Percentiles rank a stretch among this genome's conserved stretches.
Evolutionary conservation across 2,888 invertebrate species (phyloP).

Genomic region (Hermodice carunculata): DNA sequence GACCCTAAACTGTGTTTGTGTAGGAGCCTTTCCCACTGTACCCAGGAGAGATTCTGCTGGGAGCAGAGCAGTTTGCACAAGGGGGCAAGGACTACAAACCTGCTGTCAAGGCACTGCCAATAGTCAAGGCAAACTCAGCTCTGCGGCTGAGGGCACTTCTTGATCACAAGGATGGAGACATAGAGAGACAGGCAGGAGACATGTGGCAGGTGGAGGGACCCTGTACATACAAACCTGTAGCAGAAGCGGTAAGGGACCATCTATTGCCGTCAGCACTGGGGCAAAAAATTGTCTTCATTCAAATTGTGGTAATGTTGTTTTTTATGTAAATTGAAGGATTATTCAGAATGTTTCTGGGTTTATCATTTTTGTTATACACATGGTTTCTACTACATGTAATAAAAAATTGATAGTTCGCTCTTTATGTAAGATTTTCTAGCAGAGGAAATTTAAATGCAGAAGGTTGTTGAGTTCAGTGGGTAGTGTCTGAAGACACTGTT

Average conservation of each 20-base stretch:
- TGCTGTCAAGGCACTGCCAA: constrained; percentile 52
- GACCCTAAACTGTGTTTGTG: constrained; percentile 1
- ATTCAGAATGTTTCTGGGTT: background rate
- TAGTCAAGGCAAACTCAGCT: constrained; percentile 52
- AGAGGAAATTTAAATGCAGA: too few species aligned
- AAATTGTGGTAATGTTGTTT: too few species aligned
- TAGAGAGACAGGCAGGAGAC: constrained; percentile 49
- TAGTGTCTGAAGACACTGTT: too few species aligned
- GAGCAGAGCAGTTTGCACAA: constrained; percentile 43
- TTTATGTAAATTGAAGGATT: too few species aligned
- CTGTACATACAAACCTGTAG: constrained; percentile 52
- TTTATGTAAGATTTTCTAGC: too few species aligned
- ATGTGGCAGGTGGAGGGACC: constrained; percentile 62
- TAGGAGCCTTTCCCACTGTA: constrained; percentile 65
- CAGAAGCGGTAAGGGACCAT: constrained; percentile 48
- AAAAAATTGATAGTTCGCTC: too few species aligned
- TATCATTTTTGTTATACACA: background rate
- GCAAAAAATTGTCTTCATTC: too few species aligned
- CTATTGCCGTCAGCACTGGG: background rate
- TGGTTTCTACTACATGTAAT: too few species aligned
- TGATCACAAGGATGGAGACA: constrained; percentile 46
- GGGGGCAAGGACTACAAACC: constrained; percentile 26
- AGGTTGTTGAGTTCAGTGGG: too few species aligned
- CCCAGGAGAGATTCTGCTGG: constrained; percentile 61
- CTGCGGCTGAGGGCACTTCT: constrained; percentile 48